Evolutionary conservation across 2,113 vertebrate species (phyloP).

Genomic region (Antechinus stuartii): DNA sequence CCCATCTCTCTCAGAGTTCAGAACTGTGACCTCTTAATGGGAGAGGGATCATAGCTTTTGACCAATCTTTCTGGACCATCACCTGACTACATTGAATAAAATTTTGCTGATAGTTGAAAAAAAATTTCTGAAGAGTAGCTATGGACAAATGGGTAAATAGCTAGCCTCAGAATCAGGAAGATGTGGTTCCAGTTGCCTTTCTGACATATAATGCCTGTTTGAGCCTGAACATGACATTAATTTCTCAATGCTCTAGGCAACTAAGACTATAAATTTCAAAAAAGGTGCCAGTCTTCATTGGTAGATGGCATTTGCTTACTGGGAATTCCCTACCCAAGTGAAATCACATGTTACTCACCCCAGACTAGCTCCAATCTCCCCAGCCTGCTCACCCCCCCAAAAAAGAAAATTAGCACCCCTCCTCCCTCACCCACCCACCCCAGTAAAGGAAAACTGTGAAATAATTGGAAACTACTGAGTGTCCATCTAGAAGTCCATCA

Average conservation of each 20-base stretch:
- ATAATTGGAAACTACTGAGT: too few species aligned
- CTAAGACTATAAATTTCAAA: neutral
- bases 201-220: neutral
- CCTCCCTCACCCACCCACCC: too few species aligned
- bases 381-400: accelerated
- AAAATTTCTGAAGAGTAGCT: neutral
- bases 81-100: neutral
- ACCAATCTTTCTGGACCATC: neutral
- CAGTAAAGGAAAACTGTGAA: neutral
- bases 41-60: neutral
- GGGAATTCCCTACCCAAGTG: neutral
- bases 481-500: too few species aligned
- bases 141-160: neutral
- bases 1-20: neutral
- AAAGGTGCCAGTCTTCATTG: neutral
- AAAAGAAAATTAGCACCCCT: neutral
- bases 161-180: neutral
- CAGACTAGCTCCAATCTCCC: neutral
- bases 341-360: neutral
- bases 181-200: neutral
- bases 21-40: neutral
- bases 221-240: neutral
- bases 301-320: neutral
- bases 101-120: too few species aligned
- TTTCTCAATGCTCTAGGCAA: neutral